Evolutionary conservation across 2,888 invertebrate species (phyloP), one percentile per base, ranked within the genome.

Genomic region (Entomobrya multifasciata): DNA sequence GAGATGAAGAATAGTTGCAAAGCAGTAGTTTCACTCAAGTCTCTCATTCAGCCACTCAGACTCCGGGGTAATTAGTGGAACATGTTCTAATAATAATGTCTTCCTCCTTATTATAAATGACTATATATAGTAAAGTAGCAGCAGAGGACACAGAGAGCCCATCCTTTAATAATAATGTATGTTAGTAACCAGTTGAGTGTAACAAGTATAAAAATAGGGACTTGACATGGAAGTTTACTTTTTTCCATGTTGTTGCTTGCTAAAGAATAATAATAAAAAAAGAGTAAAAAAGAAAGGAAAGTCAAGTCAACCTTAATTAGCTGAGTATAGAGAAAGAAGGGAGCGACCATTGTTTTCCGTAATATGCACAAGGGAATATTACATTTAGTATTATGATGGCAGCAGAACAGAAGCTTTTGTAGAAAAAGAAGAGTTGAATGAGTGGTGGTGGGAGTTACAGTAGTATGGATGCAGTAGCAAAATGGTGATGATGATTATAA

Each of bases 1-100:
- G 47, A 22, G 47, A 70, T 52, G 52, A 52, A 52, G 52, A 52
- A 52, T 52, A 17, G 52, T 8, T 17, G 5, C 57, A 57, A 15
- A 52, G 36, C 17, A 1, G 13, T 49, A 49, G 49, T 49, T 27
- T n/a, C 27, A 22, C 60, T 2, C n/a, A 70, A 36, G 4, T 4
- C 8, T 57, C 57, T 57, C 15, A 13, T 22, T 25, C 57, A 57
- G 22, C 20, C 22, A 57, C 57, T 57, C 57, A 8, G 57, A 76
- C 76, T 41, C 80, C 17, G 57, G 76, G 83, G 83, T 83, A 83
- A 83, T 83, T 83, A 83, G 83, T 76, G 76, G 55, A 76, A 76
- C 55, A 76, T 76, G 76, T 41, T 76, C 76, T 57, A 76, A 76
- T 76, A 76, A 76, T 57, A 36, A 76, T 76, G 76, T 76, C 57